A percentile compares a stretch with the other conserved stretches of the same genome.
Conservation (phyloP, 2,113 vertebrate species). For the Echinops telfairi region DNA sequence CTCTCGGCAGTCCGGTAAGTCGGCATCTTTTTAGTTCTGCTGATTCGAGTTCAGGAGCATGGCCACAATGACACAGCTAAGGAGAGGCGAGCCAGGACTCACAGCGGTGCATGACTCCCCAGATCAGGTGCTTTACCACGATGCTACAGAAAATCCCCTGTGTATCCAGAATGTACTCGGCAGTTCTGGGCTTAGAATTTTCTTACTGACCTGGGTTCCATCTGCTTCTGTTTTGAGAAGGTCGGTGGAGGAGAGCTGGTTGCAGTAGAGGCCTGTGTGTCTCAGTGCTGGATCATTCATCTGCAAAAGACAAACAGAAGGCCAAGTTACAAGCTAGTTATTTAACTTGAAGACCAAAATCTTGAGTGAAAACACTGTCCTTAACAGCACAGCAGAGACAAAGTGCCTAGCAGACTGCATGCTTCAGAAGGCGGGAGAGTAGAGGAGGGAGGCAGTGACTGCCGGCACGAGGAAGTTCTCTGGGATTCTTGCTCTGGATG, state of each 20-base stretch:
- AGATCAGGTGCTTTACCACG: background rate
- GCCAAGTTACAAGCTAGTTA: constrained; percentile 61
- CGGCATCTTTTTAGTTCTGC: constrained; percentile 1
- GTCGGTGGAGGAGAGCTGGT: constrained; percentile 88
- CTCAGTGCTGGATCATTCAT: constrained; percentile 87
- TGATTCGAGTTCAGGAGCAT: background rate
- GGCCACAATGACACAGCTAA: background rate
- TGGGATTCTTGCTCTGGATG: background rate
- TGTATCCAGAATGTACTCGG: constrained; percentile 45
- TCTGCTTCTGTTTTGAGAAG: constrained; percentile 89
- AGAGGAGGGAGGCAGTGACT: background rate
- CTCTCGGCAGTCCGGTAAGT: constrained; percentile 3
- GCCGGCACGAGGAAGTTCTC: background rate
- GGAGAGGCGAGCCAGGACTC: background rate
- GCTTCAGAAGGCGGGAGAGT: background rate
- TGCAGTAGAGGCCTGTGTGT: constrained; percentile 89
- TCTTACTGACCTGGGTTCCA: constrained; percentile 89
- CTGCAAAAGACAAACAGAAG: constrained; percentile 75
- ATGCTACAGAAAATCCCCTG: background rate
- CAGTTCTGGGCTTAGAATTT: constrained; percentile 69
- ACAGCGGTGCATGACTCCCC: constrained; percentile 12
- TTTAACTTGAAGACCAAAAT: constrained; percentile 55
- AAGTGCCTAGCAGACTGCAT: constrained; percentile 1
- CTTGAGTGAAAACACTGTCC: constrained; percentile 36
- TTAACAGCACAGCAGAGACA: background rate